Evolutionary conservation across 2,888 invertebrate genomes (phyloP).

Genomic region (Tipula lateralis): DNA sequence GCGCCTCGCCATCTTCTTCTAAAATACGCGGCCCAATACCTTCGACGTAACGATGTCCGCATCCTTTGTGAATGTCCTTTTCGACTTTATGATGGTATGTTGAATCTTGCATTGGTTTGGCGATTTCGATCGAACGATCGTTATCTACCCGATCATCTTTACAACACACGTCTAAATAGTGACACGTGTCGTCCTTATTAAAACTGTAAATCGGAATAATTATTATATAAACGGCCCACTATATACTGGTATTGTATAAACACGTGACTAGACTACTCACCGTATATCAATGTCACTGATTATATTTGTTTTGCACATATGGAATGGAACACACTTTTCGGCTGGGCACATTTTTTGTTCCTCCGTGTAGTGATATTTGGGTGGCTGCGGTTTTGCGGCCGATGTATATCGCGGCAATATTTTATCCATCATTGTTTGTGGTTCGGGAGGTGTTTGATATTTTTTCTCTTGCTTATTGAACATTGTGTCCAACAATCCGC

Average conservation of each 20-base stretch:
- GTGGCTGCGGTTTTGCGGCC: not conserved
- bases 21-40: conserved; percentile 70
- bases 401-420: not conserved
- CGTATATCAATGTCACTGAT: not conserved
- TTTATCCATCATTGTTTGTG: not conserved
- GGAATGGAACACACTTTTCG: not conserved
- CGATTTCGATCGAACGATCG: not conserved
- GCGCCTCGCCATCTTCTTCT: conserved; percentile 56
- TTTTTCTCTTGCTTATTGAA: not conserved
- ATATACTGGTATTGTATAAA: not conserved
- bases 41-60: conserved; percentile 65
- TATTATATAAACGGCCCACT: not conserved
- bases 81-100: conserved; percentile 38
- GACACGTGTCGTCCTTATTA: not conserved
- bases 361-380: not conserved
- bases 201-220: too few relatives aligned
- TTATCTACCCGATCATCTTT: not conserved
- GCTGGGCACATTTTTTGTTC: not conserved
- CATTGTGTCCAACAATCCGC: not conserved
- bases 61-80: conserved; percentile 46
- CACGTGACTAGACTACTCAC: not conserved
- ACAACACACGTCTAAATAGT: not conserved
- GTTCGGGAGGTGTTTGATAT: not conserved
- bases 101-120: not conserved
- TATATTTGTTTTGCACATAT: not conserved